A percentile compares a stretch with the other conserved stretches of the same genome.
Conservation (phyloP, 2,113 vertebrate genomes). For the Chaenogobius annularis region DNA sequence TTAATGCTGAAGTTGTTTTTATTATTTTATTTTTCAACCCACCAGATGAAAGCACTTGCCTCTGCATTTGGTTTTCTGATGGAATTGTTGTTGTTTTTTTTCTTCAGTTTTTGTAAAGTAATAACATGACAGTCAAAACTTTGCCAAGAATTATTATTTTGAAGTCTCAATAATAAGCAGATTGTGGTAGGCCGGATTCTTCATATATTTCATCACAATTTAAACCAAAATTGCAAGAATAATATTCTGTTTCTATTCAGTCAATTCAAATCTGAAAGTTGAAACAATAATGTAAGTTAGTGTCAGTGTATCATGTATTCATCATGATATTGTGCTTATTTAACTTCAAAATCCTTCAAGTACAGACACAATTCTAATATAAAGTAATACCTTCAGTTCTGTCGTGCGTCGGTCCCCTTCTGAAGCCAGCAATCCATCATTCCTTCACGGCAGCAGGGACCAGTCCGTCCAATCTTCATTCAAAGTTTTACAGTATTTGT, state of each 20-base stretch:
- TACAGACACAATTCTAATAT: too few species aligned
- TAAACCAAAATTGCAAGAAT: not conserved
- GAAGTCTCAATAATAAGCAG: not conserved
- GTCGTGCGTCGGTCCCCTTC: conserved; percentile 34
- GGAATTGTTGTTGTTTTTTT: not conserved
- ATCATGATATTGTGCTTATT: not conserved
- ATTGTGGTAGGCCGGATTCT: not conserved
- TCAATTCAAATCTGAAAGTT: not conserved
- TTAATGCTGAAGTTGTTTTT: conserved; percentile 1
- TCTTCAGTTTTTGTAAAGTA: conserved; percentile 2
- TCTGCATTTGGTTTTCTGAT: not conserved
- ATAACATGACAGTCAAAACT: not conserved
- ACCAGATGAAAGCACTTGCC: not conserved
- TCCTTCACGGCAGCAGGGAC: conserved; percentile 40
- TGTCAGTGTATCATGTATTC: too few species aligned
- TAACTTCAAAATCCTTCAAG: too few species aligned
- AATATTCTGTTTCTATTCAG: too few species aligned
- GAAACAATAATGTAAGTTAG: not conserved
- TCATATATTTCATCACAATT: not conserved
- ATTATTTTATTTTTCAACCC: conserved; percentile 1
- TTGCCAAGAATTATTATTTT: not conserved
- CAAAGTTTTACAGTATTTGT: conserved; percentile 50
- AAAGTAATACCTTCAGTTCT: conserved; percentile 54
- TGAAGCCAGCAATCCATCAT: conserved; percentile 35
- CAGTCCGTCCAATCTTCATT: conserved; percentile 30